Percentiles rank a stretch among this genome's conserved stretches.
Evolutionary conservation across 2,888 invertebrate genomes (phyloP).

Genomic region (Spisula solida): DNA sequence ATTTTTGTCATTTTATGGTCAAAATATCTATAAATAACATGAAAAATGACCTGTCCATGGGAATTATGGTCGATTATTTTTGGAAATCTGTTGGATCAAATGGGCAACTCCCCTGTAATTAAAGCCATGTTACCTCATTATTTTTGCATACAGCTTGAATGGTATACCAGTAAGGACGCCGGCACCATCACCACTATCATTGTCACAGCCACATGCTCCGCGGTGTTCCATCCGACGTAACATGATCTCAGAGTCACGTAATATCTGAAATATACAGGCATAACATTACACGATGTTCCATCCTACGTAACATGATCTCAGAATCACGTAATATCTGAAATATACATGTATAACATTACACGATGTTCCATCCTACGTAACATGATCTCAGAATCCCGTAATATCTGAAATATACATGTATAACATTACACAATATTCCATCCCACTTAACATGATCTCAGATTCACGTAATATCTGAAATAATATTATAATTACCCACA

Average conservation of each 20-base stretch:
- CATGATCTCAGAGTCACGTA: constrained; percentile 97
- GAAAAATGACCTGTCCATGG: too few relatives aligned
- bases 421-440: constrained; percentile 95
- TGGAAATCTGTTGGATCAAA: too few relatives aligned
- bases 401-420: constrained; percentile 91
- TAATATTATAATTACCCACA: too few relatives aligned
- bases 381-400: constrained; percentile 97
- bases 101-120: too few relatives aligned
- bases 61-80: too few relatives aligned
- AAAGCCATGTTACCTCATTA: constrained; percentile 82
- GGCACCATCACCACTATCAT: constrained; percentile 99
- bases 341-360: constrained; percentile 87
- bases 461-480: constrained; percentile 97
- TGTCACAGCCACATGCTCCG: constrained; percentile 99
- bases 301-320: constrained; percentile 96
- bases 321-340: constrained; percentile 97
- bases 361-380: constrained; percentile 99
- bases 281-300: constrained; percentile 95
- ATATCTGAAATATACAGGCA: constrained; percentile 91
- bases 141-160: constrained; percentile 95
- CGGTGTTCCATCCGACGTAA: constrained; percentile 99
- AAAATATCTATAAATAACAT: too few relatives aligned
- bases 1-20: too few relatives aligned
- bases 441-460: constrained; percentile 96
- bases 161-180: constrained; percentile 99